Base-by-base conservation (phyloP, 2,113 vertebrate genomes). In the Mormoops blainvillei region DNA sequence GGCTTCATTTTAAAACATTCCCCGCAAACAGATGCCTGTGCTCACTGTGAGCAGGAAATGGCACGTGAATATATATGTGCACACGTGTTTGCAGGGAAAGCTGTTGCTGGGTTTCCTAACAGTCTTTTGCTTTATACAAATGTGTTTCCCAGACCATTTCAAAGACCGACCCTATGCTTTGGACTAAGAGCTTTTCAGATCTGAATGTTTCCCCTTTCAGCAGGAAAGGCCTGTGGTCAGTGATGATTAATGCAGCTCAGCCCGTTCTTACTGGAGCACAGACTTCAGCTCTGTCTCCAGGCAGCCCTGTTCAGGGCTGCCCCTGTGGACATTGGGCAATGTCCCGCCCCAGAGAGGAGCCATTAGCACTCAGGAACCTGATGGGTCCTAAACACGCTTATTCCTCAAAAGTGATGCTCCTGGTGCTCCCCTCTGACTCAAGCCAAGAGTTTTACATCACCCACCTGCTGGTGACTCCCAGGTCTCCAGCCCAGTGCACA, bases 1-100 rank as follows among this genome's bases (percentile, higher is more conserved):
- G 36, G 65, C n/a, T 78, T 76, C 31, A 15, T 50, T 80, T 96
- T 82, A 95, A 89, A 91, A 80, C 13, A 97, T 52, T 82, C 54
- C 90, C 92, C 78, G 61, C 71, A 71, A 36, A 24, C 56, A 83
- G 83, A 89, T 89, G 61, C 63, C 83, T 14, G 58, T 52, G 52
- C 88, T 94, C 91, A 85, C 90, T 76, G 48, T 38, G 33, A 89
- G 71, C 31, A 96, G 38, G 7, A 83, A 95, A 92, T n/a, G 36
- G n/a, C 38, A 36, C 4, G 45, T n/a, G 20, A 38, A 33, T 12
- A 33, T 19, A 33, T 7, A 2, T 45, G 9, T 56, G 48, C 74
- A 41, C 43, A 31, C 7, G n/a, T 63, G n/a, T 83, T 45, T 80
- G 28, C 41, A 65, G 85, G 56, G 48, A 89, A 76, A 87, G 48